A percentile compares a stretch with the other conserved stretches of the same genome.
Evolutionary conservation across 2,888 invertebrate species (phyloP).

Genomic region (Galerucella pusilla): DNA sequence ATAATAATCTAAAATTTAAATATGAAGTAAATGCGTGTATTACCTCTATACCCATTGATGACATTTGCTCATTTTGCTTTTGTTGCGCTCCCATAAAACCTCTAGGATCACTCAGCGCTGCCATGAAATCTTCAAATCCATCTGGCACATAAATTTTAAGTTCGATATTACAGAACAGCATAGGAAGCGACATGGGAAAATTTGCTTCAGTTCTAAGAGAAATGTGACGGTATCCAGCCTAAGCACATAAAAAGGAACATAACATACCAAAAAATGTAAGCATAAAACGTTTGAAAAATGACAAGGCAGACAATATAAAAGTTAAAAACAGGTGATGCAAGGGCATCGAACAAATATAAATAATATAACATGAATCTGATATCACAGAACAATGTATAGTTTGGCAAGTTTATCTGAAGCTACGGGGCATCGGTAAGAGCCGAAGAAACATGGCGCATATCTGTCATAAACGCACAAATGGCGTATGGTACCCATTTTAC

Average conservation of each 20-base stretch:
- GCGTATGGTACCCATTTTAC: too few relatives aligned
- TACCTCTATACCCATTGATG: slow-evolving; percentile 91
- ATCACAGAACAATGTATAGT: too few relatives aligned
- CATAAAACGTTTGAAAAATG: background rate
- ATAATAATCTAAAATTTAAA: background rate
- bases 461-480: too few relatives aligned
- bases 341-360: too few relatives aligned
- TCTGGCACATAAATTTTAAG: slow-evolving; percentile 99
- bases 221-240: slow-evolving; percentile 98
- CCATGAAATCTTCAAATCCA: slow-evolving; percentile 99
- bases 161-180: slow-evolving; percentile 99
- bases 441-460: too few relatives aligned
- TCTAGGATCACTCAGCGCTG: slow-evolving; percentile 94
- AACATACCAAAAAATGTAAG: background rate
- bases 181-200: slow-evolving; percentile 98
- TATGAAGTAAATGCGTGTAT: background rate
- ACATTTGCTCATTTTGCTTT: slow-evolving; percentile 91
- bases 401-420: too few relatives aligned
- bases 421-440: too few relatives aligned
- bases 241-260: slow-evolving; percentile 58
- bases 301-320: too few relatives aligned
- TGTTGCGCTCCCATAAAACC: slow-evolving; percentile 90
- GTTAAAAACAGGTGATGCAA: too few relatives aligned
- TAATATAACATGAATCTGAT: too few relatives aligned
- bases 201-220: slow-evolving; percentile 98